A percentile compares a stretch with the other conserved stretches of the same genome.
These are phyloP conservation scores for Protosalanx chinensis DNA, from an alignment of 2,797 vertebrate species.

Conservation along the genomic window DNA sequence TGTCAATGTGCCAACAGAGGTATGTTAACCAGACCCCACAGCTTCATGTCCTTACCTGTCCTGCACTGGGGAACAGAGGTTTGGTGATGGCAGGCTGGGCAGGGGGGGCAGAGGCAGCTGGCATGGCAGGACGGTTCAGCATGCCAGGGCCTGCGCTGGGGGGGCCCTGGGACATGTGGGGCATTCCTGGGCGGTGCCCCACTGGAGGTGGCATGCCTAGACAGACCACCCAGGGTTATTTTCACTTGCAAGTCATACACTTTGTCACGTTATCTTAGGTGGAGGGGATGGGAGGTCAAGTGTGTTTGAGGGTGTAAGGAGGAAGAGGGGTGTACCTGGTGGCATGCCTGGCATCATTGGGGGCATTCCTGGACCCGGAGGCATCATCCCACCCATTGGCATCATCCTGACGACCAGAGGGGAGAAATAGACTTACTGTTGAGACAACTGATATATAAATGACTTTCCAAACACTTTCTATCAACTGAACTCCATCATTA, in stretches of 20 bases:
- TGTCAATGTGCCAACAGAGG: not conserved
- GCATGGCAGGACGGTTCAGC: constrained; percentile 75
- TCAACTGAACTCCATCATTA: constrained; percentile 3
- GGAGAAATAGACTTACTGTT: not conserved
- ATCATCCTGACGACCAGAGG: constrained; percentile 75
- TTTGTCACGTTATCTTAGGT: too few relatives aligned
- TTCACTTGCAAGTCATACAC: too few relatives aligned
- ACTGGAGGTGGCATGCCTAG: constrained; percentile 90
- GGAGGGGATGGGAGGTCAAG: too few relatives aligned
- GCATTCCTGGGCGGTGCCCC: constrained; percentile 88
- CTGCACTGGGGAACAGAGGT: constrained; percentile 95
- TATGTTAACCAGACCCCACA: not conserved
- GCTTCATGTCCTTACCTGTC: constrained; percentile 78
- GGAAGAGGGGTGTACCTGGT: constrained; percentile 55
- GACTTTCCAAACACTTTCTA: too few relatives aligned
- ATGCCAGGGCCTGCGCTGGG: constrained; percentile 76
- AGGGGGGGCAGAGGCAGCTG: constrained; percentile 60
- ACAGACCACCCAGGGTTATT: not conserved
- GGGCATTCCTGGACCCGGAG: constrained; percentile 79
- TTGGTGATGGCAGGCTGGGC: constrained; percentile 86
- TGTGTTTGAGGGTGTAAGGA: too few relatives aligned
- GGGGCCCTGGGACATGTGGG: constrained; percentile 82
- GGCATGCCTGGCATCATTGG: constrained; percentile 82
- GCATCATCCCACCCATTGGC: constrained; percentile 98
- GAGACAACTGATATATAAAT: constrained; percentile 6